A percentile compares a stretch with the other conserved stretches of the same genome.
These are phyloP conservation scores for Vesta saturnalis DNA, from an alignment of 2,888 invertebrate species.

Conservation along the genomic window DNA sequence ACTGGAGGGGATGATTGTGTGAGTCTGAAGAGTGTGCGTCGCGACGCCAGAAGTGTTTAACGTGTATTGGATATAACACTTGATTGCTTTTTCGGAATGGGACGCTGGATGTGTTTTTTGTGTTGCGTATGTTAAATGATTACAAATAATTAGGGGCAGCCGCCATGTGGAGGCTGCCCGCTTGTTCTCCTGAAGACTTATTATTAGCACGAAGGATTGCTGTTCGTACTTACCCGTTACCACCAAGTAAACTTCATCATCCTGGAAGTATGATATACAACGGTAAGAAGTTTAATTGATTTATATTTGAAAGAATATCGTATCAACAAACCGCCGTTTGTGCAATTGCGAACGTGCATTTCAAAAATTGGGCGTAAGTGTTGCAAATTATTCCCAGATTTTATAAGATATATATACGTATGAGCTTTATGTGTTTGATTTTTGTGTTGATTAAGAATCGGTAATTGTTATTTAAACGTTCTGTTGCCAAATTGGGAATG, in stretches of 20 bases:
- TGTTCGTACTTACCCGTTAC: slow-evolving; percentile 59
- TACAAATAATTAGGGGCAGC: slow-evolving; percentile 26
- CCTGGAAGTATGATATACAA: slow-evolving; percentile 66
- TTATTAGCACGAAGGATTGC: slow-evolving; percentile 60
- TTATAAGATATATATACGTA: no score
- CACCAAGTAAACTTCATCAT: slow-evolving; percentile 63
- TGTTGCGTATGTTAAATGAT: slow-evolving; percentile 24
- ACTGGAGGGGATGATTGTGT: slow-evolving; percentile 41
- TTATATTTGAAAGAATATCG: background rate
- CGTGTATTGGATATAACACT: slow-evolving; percentile 23
- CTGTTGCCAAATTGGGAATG: no score
- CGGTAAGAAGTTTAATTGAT: slow-evolving; percentile 58
- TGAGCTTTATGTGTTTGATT: no score
- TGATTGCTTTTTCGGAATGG: background rate
- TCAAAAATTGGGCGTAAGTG: no score
- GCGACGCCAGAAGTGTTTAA: slow-evolving; percentile 44
- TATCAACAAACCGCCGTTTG: background rate
- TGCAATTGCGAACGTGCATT: background rate
- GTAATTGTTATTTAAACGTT: no score
- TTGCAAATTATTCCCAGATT: no score
- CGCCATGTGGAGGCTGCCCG: slow-evolving; percentile 63
- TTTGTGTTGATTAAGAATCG: no score
- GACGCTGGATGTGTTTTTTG: background rate
- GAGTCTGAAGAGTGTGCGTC: slow-evolving; percentile 29
- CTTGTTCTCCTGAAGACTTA: slow-evolving; percentile 62